phyloP scores from a whole-genome alignment of 2,113 vertebrate genomes.

The Globicephala melas region DNA sequence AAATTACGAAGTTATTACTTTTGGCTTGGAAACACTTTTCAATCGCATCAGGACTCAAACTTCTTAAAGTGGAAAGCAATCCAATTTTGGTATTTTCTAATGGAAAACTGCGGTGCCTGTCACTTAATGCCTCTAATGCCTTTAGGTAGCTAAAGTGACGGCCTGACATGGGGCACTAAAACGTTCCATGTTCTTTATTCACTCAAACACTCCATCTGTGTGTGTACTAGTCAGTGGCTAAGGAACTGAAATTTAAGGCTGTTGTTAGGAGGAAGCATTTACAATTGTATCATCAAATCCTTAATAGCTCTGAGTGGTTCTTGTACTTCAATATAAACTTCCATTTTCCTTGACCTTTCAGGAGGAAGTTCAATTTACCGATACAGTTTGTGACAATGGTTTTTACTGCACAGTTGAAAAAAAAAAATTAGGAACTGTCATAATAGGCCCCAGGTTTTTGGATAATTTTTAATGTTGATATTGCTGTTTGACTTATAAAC shows the following conservation, averaged over 20 bases:
- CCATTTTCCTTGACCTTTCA: conserved; percentile 61
- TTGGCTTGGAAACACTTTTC: conserved; percentile 44
- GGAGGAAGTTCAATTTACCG: conserved; percentile 57
- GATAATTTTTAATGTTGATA: neutral
- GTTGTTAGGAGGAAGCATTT: conserved; percentile 53
- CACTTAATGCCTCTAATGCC: conserved; percentile 56
- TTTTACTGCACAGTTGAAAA: neutral
- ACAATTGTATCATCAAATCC: conserved; percentile 46
- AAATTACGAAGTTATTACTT: conserved; percentile 53
- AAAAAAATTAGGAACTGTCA: neutral
- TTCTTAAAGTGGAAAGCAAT: conserved; percentile 67
- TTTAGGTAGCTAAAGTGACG: conserved; percentile 40
- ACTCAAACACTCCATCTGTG: conserved; percentile 61
- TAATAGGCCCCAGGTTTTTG: neutral
- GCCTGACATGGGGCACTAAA: conserved; percentile 37
- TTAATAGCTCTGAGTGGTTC: conserved; percentile 53
- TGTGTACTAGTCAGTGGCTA: conserved; percentile 12
- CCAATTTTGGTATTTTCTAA: conserved; percentile 59
- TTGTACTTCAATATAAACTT: conserved; percentile 29
- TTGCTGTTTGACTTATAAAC: neutral
- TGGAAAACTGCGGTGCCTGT: conserved; percentile 52
- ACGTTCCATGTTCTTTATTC: conserved; percentile 48
- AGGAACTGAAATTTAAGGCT: conserved; percentile 61
- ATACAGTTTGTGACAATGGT: conserved; percentile 19
- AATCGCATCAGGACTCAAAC: conserved; percentile 43